Base-by-base conservation (phyloP, 1,140 invertebrate genomes). In the Acyrthosiphon pisum region DNA sequence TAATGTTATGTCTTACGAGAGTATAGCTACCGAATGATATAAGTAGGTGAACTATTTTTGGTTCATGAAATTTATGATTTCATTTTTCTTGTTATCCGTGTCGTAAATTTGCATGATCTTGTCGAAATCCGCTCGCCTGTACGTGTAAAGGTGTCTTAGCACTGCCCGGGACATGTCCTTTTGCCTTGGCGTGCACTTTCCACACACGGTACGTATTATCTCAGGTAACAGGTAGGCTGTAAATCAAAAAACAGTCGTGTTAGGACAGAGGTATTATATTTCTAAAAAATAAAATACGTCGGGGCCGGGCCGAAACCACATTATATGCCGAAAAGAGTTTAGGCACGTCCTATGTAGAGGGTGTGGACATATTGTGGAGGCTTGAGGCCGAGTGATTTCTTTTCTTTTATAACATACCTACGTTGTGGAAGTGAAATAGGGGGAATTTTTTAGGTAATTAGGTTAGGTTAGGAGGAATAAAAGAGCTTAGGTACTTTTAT, bases 21-120 rank as follows among this genome's bases (percentile, higher is more conserved):
- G 4, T n/a, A 68, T 68, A n/a, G 11, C 30, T n/a, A 14, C 60
- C 30, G 60, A 76, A n/a, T 68, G 30, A n/a, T 68, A 6, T 22
- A 23, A 23, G 46, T 14, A 6, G 14, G 30, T 76, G n/a, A 76
- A 88, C 20, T 88, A 35, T 18, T 46, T 2, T 53, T 88, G n/a
- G n/a, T 53, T 50, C 87, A 88, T 88, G 50, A 88, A 88, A 23
- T 7, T 18, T 0, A 88, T 35, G 6, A 88, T 88, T 7, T n/a
- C 46, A 20, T 37, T 53, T 48, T 35, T 50, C 35, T 50, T 88
- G 46, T n/a, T n/a, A 35, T 88, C 48, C 20, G 46, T 88, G 20
- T 88, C 87, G 46, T 88, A 88, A 88, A 88, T 88, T 2, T 9
- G 30, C 87, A 88, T 88, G n/a, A 88, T 88, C 18, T 35, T n/a